A percentile compares a stretch with the other conserved stretches of the same genome.
Evolutionary conservation across 2,888 invertebrate genomes (phyloP).

Genomic region (Xanthia togata): DNA sequence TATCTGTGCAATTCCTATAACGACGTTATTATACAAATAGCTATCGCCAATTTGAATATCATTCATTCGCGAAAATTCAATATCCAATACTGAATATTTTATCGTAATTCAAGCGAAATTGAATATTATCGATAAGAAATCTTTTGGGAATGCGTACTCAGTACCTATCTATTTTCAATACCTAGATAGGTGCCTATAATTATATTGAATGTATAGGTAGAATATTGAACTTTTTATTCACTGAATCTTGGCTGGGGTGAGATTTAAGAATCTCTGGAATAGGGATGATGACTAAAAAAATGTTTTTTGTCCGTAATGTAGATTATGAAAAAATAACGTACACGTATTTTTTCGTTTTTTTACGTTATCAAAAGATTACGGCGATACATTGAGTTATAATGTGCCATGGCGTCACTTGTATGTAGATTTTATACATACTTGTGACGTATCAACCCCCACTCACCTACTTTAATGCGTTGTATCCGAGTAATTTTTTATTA

Average conservation of each 20-base stretch:
- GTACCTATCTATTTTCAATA: conserved; percentile 7
- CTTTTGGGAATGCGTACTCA: conserved; percentile 37
- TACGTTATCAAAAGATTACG: too few species aligned
- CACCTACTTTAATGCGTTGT: too few species aligned
- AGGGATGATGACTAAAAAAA: too few species aligned
- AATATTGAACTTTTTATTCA: conserved; percentile 24
- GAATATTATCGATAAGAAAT: conserved; percentile 57
- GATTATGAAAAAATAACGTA: too few species aligned
- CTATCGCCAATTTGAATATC: conserved; percentile 57
- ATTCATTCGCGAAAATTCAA: conserved; percentile 58
- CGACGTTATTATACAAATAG: conserved; percentile 54
- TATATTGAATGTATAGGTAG: conserved; percentile 1
- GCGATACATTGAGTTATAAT: too few species aligned
- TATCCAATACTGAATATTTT: conserved; percentile 56
- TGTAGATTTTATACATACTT: too few species aligned
- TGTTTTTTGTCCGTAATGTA: too few species aligned
- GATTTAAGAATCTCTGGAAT: conserved; percentile 35
- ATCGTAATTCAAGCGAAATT: conserved; percentile 49
- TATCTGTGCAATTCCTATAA: conserved; percentile 39
- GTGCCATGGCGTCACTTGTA: too few species aligned
- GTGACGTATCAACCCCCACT: too few species aligned
- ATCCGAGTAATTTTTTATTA: too few species aligned
- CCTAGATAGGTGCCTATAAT: background rate
- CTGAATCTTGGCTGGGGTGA: background rate
- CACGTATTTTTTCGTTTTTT: too few species aligned